These are phyloP conservation scores for Centropus bengalensis DNA, from an alignment of 2,113 vertebrate species.

Conservation along the genomic window DNA sequence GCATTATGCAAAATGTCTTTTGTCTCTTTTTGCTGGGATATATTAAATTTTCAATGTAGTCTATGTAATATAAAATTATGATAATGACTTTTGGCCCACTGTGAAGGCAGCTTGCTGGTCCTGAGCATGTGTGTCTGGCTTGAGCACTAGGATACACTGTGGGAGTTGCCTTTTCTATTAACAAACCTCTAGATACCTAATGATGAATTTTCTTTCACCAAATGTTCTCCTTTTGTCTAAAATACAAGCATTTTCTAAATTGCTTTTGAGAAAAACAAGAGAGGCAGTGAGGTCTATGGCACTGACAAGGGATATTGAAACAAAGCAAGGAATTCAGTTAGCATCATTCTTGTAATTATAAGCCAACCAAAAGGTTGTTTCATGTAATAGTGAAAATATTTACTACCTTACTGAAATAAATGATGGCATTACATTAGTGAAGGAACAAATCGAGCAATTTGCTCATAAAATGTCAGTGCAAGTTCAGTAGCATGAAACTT, in stretches of 20 bases:
- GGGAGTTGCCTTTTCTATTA: conserved; percentile 99
- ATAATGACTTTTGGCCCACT: conserved; percentile 97
- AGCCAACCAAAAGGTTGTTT: conserved; percentile 83
- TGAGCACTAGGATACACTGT: conserved; percentile 94
- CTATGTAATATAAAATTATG: conserved; percentile 99
- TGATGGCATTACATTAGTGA: conserved; percentile 67
- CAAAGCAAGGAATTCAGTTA: conserved; percentile 90
- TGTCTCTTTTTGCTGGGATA: conserved; percentile 97
- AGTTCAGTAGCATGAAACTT: conserved; percentile 58
- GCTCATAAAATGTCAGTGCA: conserved; percentile 66
- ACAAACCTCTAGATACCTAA: conserved; percentile 99
- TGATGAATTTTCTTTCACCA: conserved; percentile 99
- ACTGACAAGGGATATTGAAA: conserved; percentile 85
- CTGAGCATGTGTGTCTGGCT: conserved; percentile 97
- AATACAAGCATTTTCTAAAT: conserved; percentile 99
- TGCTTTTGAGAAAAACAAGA: conserved; percentile 95
- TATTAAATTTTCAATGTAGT: conserved; percentile 98
- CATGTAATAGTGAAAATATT: conserved; percentile 76
- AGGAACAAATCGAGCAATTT: conserved; percentile 64
- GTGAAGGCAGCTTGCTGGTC: conserved; percentile 98
- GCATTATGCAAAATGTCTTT: conserved; percentile 98
- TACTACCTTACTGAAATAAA: conserved; percentile 74
- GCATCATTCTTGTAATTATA: conserved; percentile 90
- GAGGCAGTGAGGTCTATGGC: conserved; percentile 85
- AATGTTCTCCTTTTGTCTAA: conserved; percentile 98